Percentiles rank a stretch among this genome's conserved stretches.
These are phyloP conservation scores for Gortyna flavago DNA, from an alignment of 2,888 invertebrate genomes.

Conservation along the genomic window DNA sequence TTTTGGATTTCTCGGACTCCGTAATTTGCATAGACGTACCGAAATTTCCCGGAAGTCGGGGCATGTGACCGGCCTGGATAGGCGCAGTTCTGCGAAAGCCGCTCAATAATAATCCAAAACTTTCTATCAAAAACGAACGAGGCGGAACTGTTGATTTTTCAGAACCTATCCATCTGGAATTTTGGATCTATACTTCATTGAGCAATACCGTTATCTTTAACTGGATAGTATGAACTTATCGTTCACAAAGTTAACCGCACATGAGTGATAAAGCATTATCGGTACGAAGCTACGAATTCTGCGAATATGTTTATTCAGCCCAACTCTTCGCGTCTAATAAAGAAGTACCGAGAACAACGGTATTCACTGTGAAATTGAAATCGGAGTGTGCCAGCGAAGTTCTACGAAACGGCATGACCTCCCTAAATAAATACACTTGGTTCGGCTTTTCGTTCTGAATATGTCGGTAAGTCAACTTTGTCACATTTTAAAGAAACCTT, in stretches of 20 bases:
- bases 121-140: conserved; percentile 34
- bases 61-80: conserved; percentile 35
- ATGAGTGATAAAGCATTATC: conserved; percentile 65
- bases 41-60: conserved; percentile 46
- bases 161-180: conserved; percentile 13
- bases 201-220: conserved; percentile 47
- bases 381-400: conserved; percentile 74
- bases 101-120: conserved; percentile 30
- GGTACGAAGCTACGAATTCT: conserved; percentile 72
- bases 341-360: conserved; percentile 81
- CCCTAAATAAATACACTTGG: conserved; percentile 66
- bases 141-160: conserved; percentile 28
- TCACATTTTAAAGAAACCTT: conserved; percentile 12
- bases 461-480: conserved; percentile 3
- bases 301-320: conserved; percentile 73
- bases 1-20: conserved; percentile 52
- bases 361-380: conserved; percentile 79
- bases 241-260: conserved; percentile 44
- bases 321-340: conserved; percentile 73
- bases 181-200: conserved; percentile 31
- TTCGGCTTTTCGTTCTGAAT: conserved; percentile 45
- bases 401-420: conserved; percentile 77
- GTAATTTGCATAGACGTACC: conserved; percentile 40
- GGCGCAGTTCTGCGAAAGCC: conserved; percentile 41
- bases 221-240: conserved; percentile 32